Percentiles rank a stretch among this genome's conserved stretches.
Evolutionary conservation across 1,140 invertebrate species (phyloP).

Genomic region (Microvelia longipes): DNA sequence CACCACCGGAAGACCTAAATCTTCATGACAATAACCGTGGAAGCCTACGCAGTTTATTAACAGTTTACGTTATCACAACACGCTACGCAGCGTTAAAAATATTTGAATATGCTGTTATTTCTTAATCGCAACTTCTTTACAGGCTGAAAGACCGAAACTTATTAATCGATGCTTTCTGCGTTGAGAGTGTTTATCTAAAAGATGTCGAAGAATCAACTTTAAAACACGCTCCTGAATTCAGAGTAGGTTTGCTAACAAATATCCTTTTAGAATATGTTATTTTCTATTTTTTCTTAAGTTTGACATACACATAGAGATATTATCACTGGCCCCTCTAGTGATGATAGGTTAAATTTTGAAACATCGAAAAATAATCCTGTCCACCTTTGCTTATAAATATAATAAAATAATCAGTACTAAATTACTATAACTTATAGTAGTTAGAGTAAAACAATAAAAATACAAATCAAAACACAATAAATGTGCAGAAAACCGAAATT

Average conservation of each 20-base stretch:
- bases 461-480: too few relatives aligned
- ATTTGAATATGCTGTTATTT: too few relatives aligned
- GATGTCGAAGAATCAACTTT: slow-evolving; percentile 29
- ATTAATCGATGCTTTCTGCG: slow-evolving; percentile 72
- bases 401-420: not conserved
- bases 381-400: not conserved
- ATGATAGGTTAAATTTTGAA: not conserved
- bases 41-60: too few relatives aligned
- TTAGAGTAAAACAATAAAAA: too few relatives aligned
- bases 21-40: too few relatives aligned
- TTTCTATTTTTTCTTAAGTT: not conserved
- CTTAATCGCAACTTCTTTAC: slow-evolving; percentile 9
- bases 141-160: slow-evolving; percentile 66
- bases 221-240: slow-evolving; percentile 61
- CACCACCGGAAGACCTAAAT: too few relatives aligned
- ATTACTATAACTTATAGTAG: not conserved
- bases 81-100: too few relatives aligned
- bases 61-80: too few relatives aligned
- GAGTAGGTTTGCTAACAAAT: slow-evolving; percentile 31
- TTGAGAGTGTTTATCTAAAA: slow-evolving; percentile 79
- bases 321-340: not conserved
- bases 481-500: too few relatives aligned
- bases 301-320: slow-evolving; percentile 2
- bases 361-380: not conserved
- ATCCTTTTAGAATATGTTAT: not conserved